These are phyloP conservation scores for Hyalella azteca DNA, from an alignment of 2,888 invertebrate species.

Conservation along the genomic window DNA sequence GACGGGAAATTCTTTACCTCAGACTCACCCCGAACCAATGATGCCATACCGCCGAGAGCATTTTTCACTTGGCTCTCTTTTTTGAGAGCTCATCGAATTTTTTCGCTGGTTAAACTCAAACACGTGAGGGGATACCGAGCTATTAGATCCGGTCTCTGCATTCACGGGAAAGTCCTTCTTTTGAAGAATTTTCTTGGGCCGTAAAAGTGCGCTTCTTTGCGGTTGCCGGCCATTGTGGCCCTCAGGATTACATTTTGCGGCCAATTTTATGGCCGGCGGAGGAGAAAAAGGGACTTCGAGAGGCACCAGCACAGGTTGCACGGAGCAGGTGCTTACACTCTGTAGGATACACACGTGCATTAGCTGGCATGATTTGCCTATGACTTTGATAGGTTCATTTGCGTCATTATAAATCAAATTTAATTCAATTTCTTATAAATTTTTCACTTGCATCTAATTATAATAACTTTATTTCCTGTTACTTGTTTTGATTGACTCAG, in stretches of 20 bases:
- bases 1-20: too few relatives aligned
- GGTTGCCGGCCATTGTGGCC: neutral
- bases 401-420: too few relatives aligned
- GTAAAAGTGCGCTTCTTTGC: neutral
- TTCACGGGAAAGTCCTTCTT: neutral
- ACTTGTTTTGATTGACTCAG: too few relatives aligned
- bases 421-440: too few relatives aligned
- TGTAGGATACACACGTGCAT: too few relatives aligned
- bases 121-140: neutral
- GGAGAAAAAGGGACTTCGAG: neutral
- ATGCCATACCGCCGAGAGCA: too few relatives aligned
- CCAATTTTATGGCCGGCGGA: neutral
- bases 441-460: too few relatives aligned
- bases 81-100: neutral
- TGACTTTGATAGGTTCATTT: too few relatives aligned
- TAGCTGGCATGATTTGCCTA: too few relatives aligned
- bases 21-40: too few relatives aligned
- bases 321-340: neutral
- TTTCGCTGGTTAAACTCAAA: neutral
- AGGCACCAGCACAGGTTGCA: slow-evolving; percentile 7
- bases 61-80: neutral
- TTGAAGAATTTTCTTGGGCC: neutral
- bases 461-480: too few relatives aligned
- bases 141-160: neutral
- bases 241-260: neutral